Percentiles rank a stretch among this genome's conserved stretches.
These are phyloP conservation scores for Leptarthrus brevirostris DNA, from an alignment of 2,888 invertebrate species.

Conservation along the genomic window DNA sequence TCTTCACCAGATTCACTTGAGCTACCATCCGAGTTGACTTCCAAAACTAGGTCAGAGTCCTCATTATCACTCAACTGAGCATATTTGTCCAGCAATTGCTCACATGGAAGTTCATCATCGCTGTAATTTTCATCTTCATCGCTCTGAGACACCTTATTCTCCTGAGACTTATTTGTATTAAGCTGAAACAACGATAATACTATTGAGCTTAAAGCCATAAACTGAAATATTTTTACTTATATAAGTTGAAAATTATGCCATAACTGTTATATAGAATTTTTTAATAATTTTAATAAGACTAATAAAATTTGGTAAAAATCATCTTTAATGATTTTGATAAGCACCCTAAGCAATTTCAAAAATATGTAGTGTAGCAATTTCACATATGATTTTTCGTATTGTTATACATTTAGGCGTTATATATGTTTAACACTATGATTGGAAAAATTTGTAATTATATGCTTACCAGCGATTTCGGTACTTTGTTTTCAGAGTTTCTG, in stretches of 20 bases:
- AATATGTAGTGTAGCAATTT: too few relatives aligned
- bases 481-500: conserved; percentile 5
- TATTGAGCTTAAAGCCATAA: neutral
- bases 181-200: neutral
- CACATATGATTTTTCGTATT: too few relatives aligned
- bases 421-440: too few relatives aligned
- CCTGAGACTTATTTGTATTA: conserved; percentile 6
- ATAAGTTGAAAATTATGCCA: too few relatives aligned
- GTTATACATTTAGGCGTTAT: too few relatives aligned
- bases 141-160: neutral
- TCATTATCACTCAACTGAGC: conserved; percentile 59
- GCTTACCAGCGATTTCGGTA: conserved; percentile 17
- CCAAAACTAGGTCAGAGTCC: conserved; percentile 62
- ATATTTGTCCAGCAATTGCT: conserved; percentile 61
- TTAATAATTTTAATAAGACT: too few relatives aligned
- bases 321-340: too few relatives aligned
- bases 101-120: conserved; percentile 57
- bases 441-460: neutral
- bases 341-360: too few relatives aligned
- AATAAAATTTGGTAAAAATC: too few relatives aligned
- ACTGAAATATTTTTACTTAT: neutral
- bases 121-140: conserved; percentile 55
- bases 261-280: too few relatives aligned
- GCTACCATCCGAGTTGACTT: neutral
- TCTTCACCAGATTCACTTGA: neutral